These are phyloP conservation scores for Caenorhabditis inopinata DNA, from an alignment of 1,140 invertebrate species.

Conservation along the genomic window DNA sequence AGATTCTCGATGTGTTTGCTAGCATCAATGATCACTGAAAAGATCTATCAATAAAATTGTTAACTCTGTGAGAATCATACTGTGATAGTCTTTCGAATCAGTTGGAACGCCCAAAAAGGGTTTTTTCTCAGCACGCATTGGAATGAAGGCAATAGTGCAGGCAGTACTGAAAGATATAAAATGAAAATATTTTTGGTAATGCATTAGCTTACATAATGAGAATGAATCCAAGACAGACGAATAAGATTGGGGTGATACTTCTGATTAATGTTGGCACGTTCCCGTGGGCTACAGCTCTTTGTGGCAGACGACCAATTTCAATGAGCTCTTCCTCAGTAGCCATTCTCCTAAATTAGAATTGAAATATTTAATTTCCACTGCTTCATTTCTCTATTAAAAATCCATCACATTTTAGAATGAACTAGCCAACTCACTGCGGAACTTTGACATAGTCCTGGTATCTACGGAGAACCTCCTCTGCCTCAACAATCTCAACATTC, in stretches of 20 bases:
- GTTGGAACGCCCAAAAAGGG: background rate
- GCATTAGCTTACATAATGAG: background rate
- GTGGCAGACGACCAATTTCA: too few relatives aligned
- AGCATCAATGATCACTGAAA: background rate
- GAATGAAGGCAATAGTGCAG: background rate
- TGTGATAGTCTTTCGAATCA: background rate
- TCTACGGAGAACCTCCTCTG: background rate
- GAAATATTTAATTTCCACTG: background rate
- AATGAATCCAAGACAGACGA: background rate
- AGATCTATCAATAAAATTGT: background rate
- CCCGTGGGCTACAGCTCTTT: too few relatives aligned
- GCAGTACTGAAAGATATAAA: background rate
- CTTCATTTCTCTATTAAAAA: background rate
- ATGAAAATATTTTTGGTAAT: too few relatives aligned
- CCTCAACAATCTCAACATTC: background rate
- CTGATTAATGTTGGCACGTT: background rate
- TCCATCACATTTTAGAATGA: too few relatives aligned
- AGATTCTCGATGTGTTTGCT: background rate
- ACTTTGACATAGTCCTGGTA: background rate
- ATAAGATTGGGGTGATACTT: background rate
- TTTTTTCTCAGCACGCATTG: background rate
- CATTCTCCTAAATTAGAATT: too few relatives aligned
- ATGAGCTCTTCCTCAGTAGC: too few relatives aligned
- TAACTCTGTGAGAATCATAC: background rate
- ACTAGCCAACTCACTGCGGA: background rate